phyloP scores from a whole-genome alignment of 1,140 invertebrate genomes.

The Panulirus ornatus region DNA sequence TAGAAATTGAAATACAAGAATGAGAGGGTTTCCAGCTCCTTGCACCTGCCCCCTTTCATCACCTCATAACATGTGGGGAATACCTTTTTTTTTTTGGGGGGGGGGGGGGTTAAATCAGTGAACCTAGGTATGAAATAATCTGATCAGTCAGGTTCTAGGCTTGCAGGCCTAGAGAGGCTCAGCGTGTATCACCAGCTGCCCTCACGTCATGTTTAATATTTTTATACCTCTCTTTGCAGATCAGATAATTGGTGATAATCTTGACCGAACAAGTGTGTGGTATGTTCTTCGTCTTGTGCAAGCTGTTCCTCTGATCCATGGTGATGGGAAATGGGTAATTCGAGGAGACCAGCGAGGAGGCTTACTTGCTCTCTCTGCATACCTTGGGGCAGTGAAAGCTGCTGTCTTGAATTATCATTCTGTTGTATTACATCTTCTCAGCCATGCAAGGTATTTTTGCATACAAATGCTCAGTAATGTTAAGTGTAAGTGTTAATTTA shows the following conservation, averaged over 20 bases:
- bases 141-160: too few species aligned
- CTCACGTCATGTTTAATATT: too few species aligned
- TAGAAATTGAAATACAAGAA: too few species aligned
- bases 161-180: too few species aligned
- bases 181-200: too few species aligned
- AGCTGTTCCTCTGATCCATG: slow-evolving; percentile 48
- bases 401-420: slow-evolving; percentile 77
- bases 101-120: too few species aligned
- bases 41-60: too few species aligned
- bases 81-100: too few species aligned
- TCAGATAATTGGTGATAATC: slow-evolving; percentile 53
- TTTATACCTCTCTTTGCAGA: slow-evolving; percentile 24
- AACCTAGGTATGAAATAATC: too few species aligned
- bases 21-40: too few species aligned
- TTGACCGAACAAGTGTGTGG: slow-evolving; percentile 60
- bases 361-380: slow-evolving; percentile 76
- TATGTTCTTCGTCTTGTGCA: slow-evolving; percentile 65
- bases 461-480: not conserved
- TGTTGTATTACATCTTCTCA: slow-evolving; percentile 78
- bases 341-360: slow-evolving; percentile 41
- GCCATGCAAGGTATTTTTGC: slow-evolving; percentile 77
- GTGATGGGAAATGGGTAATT: slow-evolving; percentile 44
- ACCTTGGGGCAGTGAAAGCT: slow-evolving; percentile 79
- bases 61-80: too few species aligned
- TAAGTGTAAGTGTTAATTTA: too few species aligned